Evolutionary conservation across 2,888 invertebrate genomes (phyloP).

Genomic region (Onthophagus sagittarius): DNA sequence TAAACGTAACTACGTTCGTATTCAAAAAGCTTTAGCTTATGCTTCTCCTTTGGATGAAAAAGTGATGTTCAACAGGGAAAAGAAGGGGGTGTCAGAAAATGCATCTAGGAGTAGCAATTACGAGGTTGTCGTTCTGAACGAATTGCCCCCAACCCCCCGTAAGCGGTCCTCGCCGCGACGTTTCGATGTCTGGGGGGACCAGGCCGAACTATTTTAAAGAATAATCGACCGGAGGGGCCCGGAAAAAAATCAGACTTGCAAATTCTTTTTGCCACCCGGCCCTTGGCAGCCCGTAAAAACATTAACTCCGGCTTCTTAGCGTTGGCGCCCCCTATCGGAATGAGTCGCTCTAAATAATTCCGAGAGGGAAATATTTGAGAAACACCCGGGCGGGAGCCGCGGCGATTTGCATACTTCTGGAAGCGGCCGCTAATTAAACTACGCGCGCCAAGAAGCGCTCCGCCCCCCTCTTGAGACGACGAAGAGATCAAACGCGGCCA

Average conservation of each 20-base stretch:
- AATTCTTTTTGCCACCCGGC: conserved; percentile 18
- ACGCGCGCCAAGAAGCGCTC: background rate
- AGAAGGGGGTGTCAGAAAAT: background rate
- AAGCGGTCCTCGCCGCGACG: background rate
- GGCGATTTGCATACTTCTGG: background rate
- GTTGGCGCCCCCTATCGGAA: conserved; percentile 1
- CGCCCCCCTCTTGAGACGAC: background rate
- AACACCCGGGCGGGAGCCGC: background rate
- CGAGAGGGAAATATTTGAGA: background rate
- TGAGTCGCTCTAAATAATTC: background rate
- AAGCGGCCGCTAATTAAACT: background rate
- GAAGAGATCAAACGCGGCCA: background rate
- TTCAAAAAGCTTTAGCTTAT: too few species aligned
- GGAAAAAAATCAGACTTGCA: conserved; percentile 28
- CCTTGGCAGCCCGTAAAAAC: conserved; percentile 20
- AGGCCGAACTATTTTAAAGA: conserved; percentile 23
- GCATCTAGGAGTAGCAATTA: background rate
- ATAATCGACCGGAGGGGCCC: conserved; percentile 18
- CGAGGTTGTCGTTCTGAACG: background rate
- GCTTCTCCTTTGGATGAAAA: background rate
- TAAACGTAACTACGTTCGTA: too few species aligned
- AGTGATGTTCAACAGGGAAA: background rate
- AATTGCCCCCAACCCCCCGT: background rate
- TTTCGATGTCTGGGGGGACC: background rate
- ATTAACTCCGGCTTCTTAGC: conserved; percentile 12